Evolutionary conservation across 2,797 vertebrate genomes (phyloP), one percentile per base, ranked within the genome.

Genomic region (Scolopax bukidnonensis): DNA sequence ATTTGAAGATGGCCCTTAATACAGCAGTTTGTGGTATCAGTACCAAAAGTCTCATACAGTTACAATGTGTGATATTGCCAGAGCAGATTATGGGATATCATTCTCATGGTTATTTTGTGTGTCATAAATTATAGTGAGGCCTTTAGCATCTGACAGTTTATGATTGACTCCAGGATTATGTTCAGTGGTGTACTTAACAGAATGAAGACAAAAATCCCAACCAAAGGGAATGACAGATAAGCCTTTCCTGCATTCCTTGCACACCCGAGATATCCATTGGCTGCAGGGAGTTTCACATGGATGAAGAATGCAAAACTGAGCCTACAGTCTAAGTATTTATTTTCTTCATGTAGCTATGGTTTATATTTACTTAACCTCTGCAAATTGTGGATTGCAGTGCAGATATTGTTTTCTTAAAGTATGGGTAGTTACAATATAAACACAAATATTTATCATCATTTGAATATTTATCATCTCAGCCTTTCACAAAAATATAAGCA

Each of bases 381-480:
- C 71, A 85, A 90, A 73, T 88, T 93, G 92, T 32, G 57, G 74
- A 86, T 95, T 88, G 95, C 74, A 87, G 91, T 60, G 85, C 67
- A 89, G 74, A 65, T 96, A 96, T 86, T 96, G 94, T 96, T 96
- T 91, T 97, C 96, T 94, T 84, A 89, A 96, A 96, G 89, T 95
- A 84, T 91, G 84, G 53, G 81, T 92, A 95, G 56, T 87, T 94
- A 96, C 76, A 87, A 92, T 90, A 94, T 93, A 95, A 95, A 96
- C 50, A 96, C 96, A 96, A 94, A 96, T 96, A 93, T 90, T 96
- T 97, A 92, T 96, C 78, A 90, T 96, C 91, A 60, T 96, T 97
- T 98, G 95, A 97, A 95, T 96, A 97, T 93, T 95, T 93, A 93
- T 76, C 79, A 53, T 69, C 88, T 96, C 95, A 93, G 90, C 81